A percentile compares a stretch with the other conserved stretches of the same genome.
Conservation (phyloP, 2,113 vertebrate genomes). For the Plecotus auritus region DNA sequence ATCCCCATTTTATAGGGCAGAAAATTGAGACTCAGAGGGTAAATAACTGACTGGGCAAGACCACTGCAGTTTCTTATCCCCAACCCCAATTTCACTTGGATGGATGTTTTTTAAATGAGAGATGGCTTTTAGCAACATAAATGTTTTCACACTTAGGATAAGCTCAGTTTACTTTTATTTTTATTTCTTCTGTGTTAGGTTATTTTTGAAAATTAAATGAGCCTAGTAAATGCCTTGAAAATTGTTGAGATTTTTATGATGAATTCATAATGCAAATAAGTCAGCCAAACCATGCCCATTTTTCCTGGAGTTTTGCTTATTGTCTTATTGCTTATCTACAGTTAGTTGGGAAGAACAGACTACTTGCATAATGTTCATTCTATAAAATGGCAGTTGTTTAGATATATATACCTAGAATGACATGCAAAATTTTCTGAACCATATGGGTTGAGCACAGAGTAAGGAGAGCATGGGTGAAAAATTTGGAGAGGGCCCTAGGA, state of each 20-base stretch:
- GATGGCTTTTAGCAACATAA: not conserved
- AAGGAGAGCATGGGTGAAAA: not conserved
- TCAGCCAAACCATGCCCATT: not conserved
- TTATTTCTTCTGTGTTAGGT: not conserved
- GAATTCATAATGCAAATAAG: not conserved
- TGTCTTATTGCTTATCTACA: not conserved
- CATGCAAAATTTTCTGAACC: not conserved
- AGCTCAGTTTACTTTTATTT: not conserved
- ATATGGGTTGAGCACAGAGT: not conserved
- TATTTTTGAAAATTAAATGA: not conserved
- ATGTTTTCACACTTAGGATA: not conserved
- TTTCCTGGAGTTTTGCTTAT: not conserved
- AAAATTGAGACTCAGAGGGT: not conserved
- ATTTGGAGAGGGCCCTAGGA: not conserved
- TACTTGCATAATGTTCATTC: not conserved
- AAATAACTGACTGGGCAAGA: not conserved
- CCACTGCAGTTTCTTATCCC: not conserved
- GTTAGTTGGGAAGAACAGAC: not conserved
- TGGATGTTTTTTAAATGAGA: not conserved
- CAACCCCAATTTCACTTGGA: not conserved
- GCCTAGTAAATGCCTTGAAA: not conserved
- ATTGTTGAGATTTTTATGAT: not conserved
- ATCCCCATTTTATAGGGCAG: not conserved
- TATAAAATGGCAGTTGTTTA: not conserved
- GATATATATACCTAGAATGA: not conserved